Evolutionary conservation across 2,888 invertebrate genomes (phyloP), one percentile per base, ranked within the genome.

Genomic region (Anagyrus pseudococci): DNA sequence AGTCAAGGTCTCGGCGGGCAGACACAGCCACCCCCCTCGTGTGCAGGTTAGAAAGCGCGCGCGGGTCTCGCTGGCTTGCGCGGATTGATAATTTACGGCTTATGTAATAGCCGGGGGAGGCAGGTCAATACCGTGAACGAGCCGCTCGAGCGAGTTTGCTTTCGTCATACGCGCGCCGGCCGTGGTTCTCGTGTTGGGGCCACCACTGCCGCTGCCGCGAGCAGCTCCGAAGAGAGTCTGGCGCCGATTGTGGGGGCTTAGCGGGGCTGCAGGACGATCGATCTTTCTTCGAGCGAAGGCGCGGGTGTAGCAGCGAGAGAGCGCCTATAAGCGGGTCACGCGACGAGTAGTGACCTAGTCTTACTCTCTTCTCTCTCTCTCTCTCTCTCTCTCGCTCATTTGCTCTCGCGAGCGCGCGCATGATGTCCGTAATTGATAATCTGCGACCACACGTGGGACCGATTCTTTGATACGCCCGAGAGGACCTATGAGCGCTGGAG

Each of bases 71-170:
- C n/a, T n/a, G 33, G 33, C 33, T 33, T n/a, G n/a, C n/a, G n/a
- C 41, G 17, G 44, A 50, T 50, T 58, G 57, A 62, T 58, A 62
- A 62, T 58, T 61, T 47, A 37, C 59, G 69, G 64, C 77, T 80
- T 80, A 80, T 78, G 78, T 80, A 80, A 80, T 74, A 75, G 54
- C 70, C 69, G 29, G 68, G 62, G 57, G n/a, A n/a, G 71, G 57
- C 72, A 74, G 76, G 77, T 79, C 79, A 78, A 80, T 79, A 78
- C 69, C 72, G 71, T 33, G 33, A 8, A 33, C 33, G 13, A 6
- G 33, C 33, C 33, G 33, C 13, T 6, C 33, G n/a, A n/a, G n/a
- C n/a, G n/a, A n/a, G n/a, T 13, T 6, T 33, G 33, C 33, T 13
- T 13, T 13, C 33, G 33, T 33, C 41, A 41, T 41, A n/a, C 41